Evolutionary conservation across 2,888 invertebrate genomes (phyloP), one percentile per base, ranked within the genome.

Genomic region (Cheilosia vulpina): DNA sequence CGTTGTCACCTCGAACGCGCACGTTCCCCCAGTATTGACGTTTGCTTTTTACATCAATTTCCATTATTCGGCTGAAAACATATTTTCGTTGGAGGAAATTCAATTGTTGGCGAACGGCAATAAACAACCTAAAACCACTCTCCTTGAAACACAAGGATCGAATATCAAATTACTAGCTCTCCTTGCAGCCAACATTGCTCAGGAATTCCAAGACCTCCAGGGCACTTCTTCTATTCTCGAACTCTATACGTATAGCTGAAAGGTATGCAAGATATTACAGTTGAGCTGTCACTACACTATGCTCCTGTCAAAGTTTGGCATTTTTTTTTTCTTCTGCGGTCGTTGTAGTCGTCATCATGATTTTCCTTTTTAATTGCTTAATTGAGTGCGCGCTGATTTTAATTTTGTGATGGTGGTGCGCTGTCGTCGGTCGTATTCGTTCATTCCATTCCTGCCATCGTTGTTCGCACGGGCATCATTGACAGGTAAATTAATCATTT

Each of bases 401-500:
- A 71, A 71, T 69, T 69, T 68, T 82, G 60, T 75, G 66, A 38
- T 38, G 38, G 38, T 38, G 38, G 13, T 38, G 1, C 38, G 3
- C 38, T 38, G 38, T 38, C 38, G 63, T 63, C 52, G 53, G 47
- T 71, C 50, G 55, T 52, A 27, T 47, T 57, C 41, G 34, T 41
- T 21, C 47, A 19, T 53, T 41, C 38, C 50, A 27, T 6, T 27
- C 7, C 50, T 63, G 62, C 27, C 38, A 62, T 72, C 43, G 17
- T 17, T 50, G 13, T 76, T 66, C 58, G 38, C 65, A 79, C 65
- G n/a, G 75, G 60, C 69, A 71, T 79, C 75, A 15, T 84, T 84
- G 84, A 75, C 84, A 84, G 81, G 85, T 85, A 81, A 85, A 85
- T 81, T 81, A 85, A 81, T 85, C 76, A 81, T 76, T 84, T 80